A percentile compares a stretch with the other conserved stretches of the same genome.
Conservation (phyloP, 1,140 invertebrate species). For the Pygmarrhopalites habei region DNA sequence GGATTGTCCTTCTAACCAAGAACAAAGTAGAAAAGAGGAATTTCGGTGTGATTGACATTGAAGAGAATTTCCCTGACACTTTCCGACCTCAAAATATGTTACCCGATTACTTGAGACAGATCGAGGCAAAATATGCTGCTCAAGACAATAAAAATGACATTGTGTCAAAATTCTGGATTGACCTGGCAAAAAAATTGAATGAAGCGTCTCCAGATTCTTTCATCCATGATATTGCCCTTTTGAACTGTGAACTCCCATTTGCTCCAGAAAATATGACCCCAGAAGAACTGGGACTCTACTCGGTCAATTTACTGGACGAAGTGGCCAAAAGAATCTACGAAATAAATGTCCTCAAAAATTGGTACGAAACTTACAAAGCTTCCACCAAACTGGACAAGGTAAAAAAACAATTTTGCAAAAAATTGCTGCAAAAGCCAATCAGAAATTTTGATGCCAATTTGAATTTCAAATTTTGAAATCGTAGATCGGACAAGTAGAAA, state of each 20-base stretch:
- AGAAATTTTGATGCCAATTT: too few relatives aligned
- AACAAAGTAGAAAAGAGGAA: slow-evolving; percentile 12
- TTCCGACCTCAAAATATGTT: slow-evolving; percentile 23
- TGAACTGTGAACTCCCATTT: slow-evolving; percentile 4
- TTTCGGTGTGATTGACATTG: slow-evolving; percentile 23
- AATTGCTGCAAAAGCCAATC: too few relatives aligned
- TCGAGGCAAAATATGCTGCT: slow-evolving; percentile 3
- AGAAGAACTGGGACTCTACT: slow-evolving; percentile 8
- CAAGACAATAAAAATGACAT: not conserved
- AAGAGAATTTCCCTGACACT: slow-evolving; percentile 23
- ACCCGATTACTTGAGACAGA: slow-evolving; percentile 11
- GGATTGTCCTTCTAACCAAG: slow-evolving; percentile 16
- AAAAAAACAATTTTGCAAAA: not conserved
- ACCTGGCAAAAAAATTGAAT: slow-evolving; percentile 15
- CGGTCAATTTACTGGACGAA: slow-evolving; percentile 21
- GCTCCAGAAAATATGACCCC: not conserved
- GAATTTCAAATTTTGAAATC: too few relatives aligned
- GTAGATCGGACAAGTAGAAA: not conserved
- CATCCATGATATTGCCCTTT: slow-evolving; percentile 22
- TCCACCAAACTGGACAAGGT: slow-evolving; percentile 1
- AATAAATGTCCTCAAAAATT: slow-evolving; percentile 21
- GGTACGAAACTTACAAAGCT: slow-evolving; percentile 17
- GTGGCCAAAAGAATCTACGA: slow-evolving; percentile 24
- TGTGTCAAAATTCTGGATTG: slow-evolving; percentile 21
- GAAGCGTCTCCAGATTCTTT: slow-evolving; percentile 10